phyloP scores from a whole-genome alignment of 2,113 vertebrate genomes.

The Archocentrus centrarchus region DNA sequence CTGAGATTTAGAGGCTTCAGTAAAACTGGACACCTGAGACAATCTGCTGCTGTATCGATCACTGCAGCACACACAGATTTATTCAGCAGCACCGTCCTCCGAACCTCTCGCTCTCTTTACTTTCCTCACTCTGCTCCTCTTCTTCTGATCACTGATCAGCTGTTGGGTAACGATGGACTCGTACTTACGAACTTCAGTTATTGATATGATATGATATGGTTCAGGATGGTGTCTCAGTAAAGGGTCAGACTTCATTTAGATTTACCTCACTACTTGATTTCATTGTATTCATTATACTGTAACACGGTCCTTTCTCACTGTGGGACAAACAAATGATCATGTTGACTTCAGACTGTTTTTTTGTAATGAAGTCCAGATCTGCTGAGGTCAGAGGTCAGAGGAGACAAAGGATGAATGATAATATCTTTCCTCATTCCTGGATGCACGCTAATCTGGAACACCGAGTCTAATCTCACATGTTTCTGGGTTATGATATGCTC shows the following conservation, averaged over 20 bases:
- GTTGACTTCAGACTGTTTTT: no score
- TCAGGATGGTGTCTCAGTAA: not conserved
- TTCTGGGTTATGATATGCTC: conserved; percentile 43
- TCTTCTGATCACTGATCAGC: not conserved
- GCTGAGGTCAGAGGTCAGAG: not conserved
- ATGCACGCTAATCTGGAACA: conserved; percentile 25
- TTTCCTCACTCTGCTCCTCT: not conserved
- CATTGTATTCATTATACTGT: not conserved
- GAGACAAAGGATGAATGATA: not conserved
- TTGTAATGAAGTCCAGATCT: not conserved
- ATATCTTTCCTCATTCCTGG: not conserved
- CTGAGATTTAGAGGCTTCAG: not conserved
- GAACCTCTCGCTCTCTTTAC: not conserved
- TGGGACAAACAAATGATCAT: not conserved
- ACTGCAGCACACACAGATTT: not conserved
- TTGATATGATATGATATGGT: not conserved
- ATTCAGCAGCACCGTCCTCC: not conserved
- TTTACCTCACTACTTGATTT: no score
- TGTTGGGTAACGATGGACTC: no score
- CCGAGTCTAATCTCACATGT: conserved; percentile 34
- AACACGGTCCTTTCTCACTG: not conserved
- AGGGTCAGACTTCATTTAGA: not conserved
- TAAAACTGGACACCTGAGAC: not conserved
- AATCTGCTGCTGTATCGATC: no score
- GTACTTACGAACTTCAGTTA: no score